These are phyloP conservation scores for Pammene fasciana DNA, from an alignment of 2,888 invertebrate genomes.

Conservation along the genomic window DNA sequence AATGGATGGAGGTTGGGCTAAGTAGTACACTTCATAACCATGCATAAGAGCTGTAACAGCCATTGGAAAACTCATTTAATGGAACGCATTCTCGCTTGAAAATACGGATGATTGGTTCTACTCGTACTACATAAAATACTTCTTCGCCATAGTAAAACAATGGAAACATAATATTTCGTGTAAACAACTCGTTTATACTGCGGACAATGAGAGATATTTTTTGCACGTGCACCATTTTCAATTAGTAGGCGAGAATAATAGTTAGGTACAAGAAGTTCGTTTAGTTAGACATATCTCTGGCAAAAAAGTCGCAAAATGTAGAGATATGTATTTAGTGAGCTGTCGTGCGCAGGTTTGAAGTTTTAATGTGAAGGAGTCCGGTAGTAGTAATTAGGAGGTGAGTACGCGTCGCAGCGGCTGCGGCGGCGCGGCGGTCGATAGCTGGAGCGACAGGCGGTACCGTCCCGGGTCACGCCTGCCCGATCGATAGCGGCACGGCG, in stretches of 20 bases:
- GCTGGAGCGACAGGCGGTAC: constrained; percentile 73
- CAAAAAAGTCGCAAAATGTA: constrained; percentile 43
- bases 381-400: constrained; percentile 69
- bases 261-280: neutral
- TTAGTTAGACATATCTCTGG: neutral
- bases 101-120: no score
- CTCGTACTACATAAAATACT: no score
- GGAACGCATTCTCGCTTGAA: no score
- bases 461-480: constrained; percentile 74
- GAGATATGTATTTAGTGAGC: constrained; percentile 51
- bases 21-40: no score
- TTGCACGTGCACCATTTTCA: neutral
- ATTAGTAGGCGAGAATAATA: neutral
- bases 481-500: constrained; percentile 63
- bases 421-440: constrained; percentile 76
- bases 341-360: constrained; percentile 64
- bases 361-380: constrained; percentile 65
- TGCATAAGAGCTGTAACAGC: no score
- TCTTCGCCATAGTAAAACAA: no score
- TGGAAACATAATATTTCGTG: no score
- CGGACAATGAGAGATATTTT: no score
- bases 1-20: no score
- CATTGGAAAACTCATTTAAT: no score
- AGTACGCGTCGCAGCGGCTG: constrained; percentile 69
- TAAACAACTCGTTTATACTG: no score